Conservation (phyloP, 2,888 invertebrate genomes). For the Drosophila meridionalis region DNA sequence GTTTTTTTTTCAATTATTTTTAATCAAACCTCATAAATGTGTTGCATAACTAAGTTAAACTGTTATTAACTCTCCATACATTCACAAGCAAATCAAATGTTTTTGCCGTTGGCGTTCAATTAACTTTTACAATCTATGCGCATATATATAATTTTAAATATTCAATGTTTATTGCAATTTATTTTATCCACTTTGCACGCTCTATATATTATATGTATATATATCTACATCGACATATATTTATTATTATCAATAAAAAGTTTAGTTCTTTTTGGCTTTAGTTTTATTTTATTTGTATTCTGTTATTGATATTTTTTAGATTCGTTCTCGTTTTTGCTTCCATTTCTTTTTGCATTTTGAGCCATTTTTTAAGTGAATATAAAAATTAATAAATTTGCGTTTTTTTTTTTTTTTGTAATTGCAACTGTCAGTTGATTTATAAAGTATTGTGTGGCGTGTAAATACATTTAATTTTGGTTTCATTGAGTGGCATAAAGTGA, state of each 20-base stretch:
- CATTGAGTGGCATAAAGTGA: constrained; percentile 67
- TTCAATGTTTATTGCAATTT: constrained; percentile 52
- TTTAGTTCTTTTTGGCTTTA: constrained; percentile 37
- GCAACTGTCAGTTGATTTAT: constrained; percentile 49
- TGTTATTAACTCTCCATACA: not conserved
- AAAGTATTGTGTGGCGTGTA: constrained; percentile 59
- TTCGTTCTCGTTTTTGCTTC: constrained; percentile 34
- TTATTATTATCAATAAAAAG: constrained; percentile 62
- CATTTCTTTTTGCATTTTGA: constrained; percentile 3
- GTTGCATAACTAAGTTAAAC: not conserved
- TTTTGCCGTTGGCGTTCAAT: constrained; percentile 56
- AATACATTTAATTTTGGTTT: constrained; percentile 66
- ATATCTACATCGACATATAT: constrained; percentile 33
- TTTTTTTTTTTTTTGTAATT: constrained; percentile 29
- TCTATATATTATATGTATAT: constrained; percentile 23
- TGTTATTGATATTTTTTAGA: constrained; percentile 36
- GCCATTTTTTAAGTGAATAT: constrained; percentile 22
- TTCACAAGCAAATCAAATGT: constrained; percentile 28
- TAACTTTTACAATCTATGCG: constrained; percentile 41
- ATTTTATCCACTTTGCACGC: constrained; percentile 30
- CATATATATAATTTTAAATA: not conserved
- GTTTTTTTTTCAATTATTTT: not conserved
- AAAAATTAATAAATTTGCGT: constrained; percentile 42
- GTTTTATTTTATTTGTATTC: constrained; percentile 1
- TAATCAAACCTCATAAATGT: not conserved